phyloP scores from a whole-genome alignment of 2,888 invertebrate species.

The Pollenia griseotomentosa region DNA sequence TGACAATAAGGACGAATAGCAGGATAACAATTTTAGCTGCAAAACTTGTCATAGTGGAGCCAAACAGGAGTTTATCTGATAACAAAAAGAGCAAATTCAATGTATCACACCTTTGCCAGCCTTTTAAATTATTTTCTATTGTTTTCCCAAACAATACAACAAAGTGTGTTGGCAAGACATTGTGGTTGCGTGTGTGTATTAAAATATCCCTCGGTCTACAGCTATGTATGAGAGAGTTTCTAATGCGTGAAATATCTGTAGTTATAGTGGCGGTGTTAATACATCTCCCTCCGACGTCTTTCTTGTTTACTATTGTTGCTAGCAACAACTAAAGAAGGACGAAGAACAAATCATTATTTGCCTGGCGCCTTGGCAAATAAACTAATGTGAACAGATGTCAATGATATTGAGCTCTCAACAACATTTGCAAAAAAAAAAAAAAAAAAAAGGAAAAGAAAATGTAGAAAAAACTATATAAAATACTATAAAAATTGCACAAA shows the following conservation, averaged over 20 bases:
- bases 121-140: slow-evolving; percentile 36
- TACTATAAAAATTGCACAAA: slow-evolving; percentile 55
- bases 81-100: slow-evolving; percentile 2
- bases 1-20: background rate
- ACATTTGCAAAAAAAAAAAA: slow-evolving; percentile 1
- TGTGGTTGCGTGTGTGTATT: background rate
- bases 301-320: slow-evolving; percentile 20
- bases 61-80: slow-evolving; percentile 8
- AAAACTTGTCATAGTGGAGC: background rate
- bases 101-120: slow-evolving; percentile 18
- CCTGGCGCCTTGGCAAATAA: slow-evolving; percentile 66
- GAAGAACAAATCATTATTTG: slow-evolving; percentile 18
- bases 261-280: slow-evolving; percentile 27
- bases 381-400: slow-evolving; percentile 67
- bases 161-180: slow-evolving; percentile 38
- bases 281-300: slow-evolving; percentile 24
- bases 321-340: background rate
- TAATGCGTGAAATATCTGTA: slow-evolving; percentile 49
- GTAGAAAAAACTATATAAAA: slow-evolving; percentile 25
- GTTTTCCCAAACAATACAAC: slow-evolving; percentile 47
- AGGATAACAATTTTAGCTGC: background rate
- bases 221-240: background rate
- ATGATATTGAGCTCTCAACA: slow-evolving; percentile 56
- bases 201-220: background rate
- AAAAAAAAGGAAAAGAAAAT: slow-evolving; percentile 2